Base-by-base conservation (phyloP, 2,888 invertebrate genomes). In the Catocala sponsa region DNA sequence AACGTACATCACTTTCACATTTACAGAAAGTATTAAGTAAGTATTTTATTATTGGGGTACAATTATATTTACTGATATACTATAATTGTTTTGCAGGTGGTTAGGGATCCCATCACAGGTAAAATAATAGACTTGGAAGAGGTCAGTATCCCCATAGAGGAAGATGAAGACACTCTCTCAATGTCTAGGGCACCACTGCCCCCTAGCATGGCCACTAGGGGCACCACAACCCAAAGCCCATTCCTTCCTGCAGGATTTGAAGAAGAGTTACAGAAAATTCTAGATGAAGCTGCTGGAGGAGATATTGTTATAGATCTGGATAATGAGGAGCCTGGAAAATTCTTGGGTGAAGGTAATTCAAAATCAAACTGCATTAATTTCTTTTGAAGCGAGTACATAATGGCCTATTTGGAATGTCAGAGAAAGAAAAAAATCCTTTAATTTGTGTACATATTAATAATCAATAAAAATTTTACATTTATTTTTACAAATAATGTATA, bases 241-340 rank as follows among this genome's bases (percentile, higher is more conserved):
- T 99, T 99, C 86, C 96, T 98, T 95, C 98, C 98, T 0, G 98
- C 98, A 51, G 97, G 98, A 2, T 97, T 98, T 85, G 95, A 96
- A 68, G 92, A 95, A 52, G 95, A 95, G 59, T 73, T 94, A 0
- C 90, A 91, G 13, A 93, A 94, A 72, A 88, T 95, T 63, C 82
- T 94, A 12, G 84, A 91, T 53, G 84, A 88, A 50, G 85, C 87
- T 4, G 72, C 90, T 2, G 83, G 85, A 65, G 87, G 84, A 25
- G 89, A 91, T 52, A 88, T 94, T 38, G 86, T 89, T 65, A 87
- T 95, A 54, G 94, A 92, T 68, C 56, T 90, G 41, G 89, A 90
- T 10, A 87, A 86, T 81, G 85, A 91, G 72, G 90, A 89, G 58
- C 87, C 88, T 52, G 94, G 93, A 15, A 92, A 90, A 68, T 94